Evolutionary conservation across 53 echinoderm and acorn worm genomes (phyloP), one percentile per base, ranked within the genome.

Genomic region (Pentamera pediparva): DNA sequence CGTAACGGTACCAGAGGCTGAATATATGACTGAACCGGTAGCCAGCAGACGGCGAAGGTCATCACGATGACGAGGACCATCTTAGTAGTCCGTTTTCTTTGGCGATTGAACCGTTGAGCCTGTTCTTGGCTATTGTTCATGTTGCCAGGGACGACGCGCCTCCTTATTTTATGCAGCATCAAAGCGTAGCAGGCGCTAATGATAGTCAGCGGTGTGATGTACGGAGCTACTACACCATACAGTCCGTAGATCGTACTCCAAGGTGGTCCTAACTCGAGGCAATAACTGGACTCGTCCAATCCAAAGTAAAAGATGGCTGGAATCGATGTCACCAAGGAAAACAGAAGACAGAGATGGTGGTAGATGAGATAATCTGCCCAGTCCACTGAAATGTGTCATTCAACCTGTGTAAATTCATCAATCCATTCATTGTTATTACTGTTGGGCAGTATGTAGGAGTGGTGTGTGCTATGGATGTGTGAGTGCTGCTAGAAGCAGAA

Each of bases 21-120:
- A 96, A 75, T 39, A 85, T 27, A 62, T 96, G n/a, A n/a, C n/a
- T n/a, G 82, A 35, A 85, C 81, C 12, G 96, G 96, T 22, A 96
- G 32, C 91, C 96, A 96, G 71, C 96, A 96, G 11, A 92, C 21
- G 4, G 85, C 85, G 63, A 96, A 96, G 3, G 91, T 71, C 32
- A 91, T 32, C 26, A 96, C 96, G 3, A 96, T 88, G 35, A 86
- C 84, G 74, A 96, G 75, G 11, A 96, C 88, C 96, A 96, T 91
- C 11, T 83, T 82, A 33, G 96, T 96, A 12, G 92, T 89, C 59
- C 77, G 77, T 47, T 88, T 82, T 31, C 86, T 91, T 79, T 96
- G 98, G 24, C 71, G 82, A n/a, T n/a, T n/a, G n/a, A n/a, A n/a
- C n/a, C n/a, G n/a, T n/a, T n/a, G n/a, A 13, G 65, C 55, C 32